Base-by-base conservation (phyloP, 2,797 vertebrate species). In the Eulemur mongoz region DNA sequence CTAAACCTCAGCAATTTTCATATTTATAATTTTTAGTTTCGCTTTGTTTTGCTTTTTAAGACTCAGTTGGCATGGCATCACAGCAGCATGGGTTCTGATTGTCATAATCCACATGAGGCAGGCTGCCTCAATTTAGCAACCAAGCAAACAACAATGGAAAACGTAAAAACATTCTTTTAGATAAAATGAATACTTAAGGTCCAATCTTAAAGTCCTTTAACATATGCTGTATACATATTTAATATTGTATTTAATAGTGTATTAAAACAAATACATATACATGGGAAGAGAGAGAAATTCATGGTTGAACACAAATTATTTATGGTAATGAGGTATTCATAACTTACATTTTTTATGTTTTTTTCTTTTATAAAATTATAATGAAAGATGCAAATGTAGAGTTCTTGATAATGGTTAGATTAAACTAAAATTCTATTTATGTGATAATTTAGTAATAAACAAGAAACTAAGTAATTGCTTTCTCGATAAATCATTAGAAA, bases 401-500 rank as follows among this genome's bases (percentile, higher is more conserved):
- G 5, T 25, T 87, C 18, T 73, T 63, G 63, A 63, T 87, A 70
- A 82, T 85, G 27, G 48, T 32, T 95, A 23, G 12, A 89, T 85
- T 82, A 91, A 96, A 85, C 35, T 65, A 85, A 95, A 97, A 94
- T 45, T 78, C 1, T 95, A n/a, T 76, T 80, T 82, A 87, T 82
- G 14, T 90, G n/a, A 93, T 92, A 67, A 81, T 79, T 93, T 93
- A 79, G 54, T 86, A 92, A 93, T 52, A 65, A 94, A 93, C 32
- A 86, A 96, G 45, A 23, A 95, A 43, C 35, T 85, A 85, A 93
- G 40, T 78, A 91, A 93, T 65, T 90, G 22, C 61, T 96, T 94
- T 92, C 84, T 91, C 89, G 40, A 91, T 84, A 94, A 86, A 87
- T 89, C 78, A 89, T 96, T 89, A 91, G 35, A 95, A 97, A 35